Conservation (phyloP, 2,888 invertebrate species). For the Notocelia uddmanniana region DNA sequence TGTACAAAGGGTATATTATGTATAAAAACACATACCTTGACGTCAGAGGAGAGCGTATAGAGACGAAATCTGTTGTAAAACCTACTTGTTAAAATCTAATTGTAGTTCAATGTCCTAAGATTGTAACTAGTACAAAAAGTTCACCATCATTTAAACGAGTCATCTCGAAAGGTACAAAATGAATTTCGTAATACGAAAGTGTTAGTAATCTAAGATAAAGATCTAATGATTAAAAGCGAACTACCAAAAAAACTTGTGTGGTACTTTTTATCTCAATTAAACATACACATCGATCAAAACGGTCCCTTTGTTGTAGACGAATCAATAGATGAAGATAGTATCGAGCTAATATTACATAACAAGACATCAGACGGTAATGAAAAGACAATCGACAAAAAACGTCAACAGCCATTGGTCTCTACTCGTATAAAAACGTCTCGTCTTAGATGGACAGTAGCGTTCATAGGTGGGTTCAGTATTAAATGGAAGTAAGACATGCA, state of each 20-base stretch:
- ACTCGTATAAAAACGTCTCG: no score
- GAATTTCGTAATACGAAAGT: constrained; percentile 44
- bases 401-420: constrained; percentile 55
- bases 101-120: constrained; percentile 1
- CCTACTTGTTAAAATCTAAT: not conserved
- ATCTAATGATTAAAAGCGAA: constrained; percentile 42
- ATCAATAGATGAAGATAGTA: constrained; percentile 73
- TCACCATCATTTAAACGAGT: constrained; percentile 10
- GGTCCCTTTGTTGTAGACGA: constrained; percentile 58
- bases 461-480: constrained; percentile 29
- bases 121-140: constrained; percentile 1
- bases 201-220: constrained; percentile 41
- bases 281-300: constrained; percentile 56
- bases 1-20: not conserved
- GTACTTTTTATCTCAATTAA: constrained; percentile 67
- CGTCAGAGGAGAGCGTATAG: no score
- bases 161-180: constrained; percentile 20
- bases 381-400: constrained; percentile 73
- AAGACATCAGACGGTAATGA: constrained; percentile 66
- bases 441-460: no score
- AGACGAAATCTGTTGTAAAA: no score
- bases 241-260: constrained; percentile 49
- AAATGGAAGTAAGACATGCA: not conserved
- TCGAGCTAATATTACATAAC: constrained; percentile 77
- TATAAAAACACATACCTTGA: no score